Evolutionary conservation across 1,140 invertebrate genomes (phyloP).

Genomic region (Ganaspis sp.): DNA sequence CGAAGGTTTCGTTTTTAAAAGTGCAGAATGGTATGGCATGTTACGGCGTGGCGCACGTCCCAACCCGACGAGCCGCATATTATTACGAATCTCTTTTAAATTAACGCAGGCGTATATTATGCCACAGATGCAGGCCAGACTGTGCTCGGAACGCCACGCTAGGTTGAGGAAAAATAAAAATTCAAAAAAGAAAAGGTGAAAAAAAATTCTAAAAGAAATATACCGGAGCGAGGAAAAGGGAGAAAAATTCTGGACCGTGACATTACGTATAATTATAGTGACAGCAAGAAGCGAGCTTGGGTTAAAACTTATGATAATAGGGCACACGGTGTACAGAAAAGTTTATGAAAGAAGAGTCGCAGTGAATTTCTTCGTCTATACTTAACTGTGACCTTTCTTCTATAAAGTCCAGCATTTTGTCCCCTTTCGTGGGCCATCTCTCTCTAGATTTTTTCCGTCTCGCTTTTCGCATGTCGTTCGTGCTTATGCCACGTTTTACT

Average conservation of each 20-base stretch:
- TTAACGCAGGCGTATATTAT: conserved; percentile 58
- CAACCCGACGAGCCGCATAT: conserved; percentile 45
- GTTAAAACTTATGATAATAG: conserved; percentile 62
- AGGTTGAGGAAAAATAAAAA: conserved; percentile 18
- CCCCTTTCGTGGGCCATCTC: background rate
- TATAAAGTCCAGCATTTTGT: background rate
- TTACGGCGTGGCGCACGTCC: conserved; percentile 9
- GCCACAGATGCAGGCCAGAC: conserved; percentile 39
- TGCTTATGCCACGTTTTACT: conserved; percentile 19
- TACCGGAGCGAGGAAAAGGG: background rate
- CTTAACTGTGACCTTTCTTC: conserved; percentile 14
- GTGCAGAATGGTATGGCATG: conserved; percentile 18
- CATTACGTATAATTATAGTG: conserved; percentile 61
- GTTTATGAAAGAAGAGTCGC: conserved; percentile 35
- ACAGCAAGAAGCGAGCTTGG: conserved; percentile 55
- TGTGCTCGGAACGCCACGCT: background rate
- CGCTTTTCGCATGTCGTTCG: background rate
- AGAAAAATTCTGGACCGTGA: conserved; percentile 43
- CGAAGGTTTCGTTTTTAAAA: conserved; percentile 34
- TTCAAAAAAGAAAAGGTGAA: conserved; percentile 34
- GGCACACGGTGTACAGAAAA: conserved; percentile 33
- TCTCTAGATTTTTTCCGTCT: background rate
- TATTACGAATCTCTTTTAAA: conserved; percentile 59
- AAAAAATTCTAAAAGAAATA: conserved; percentile 16
- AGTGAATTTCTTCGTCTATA: conserved; percentile 33